Percentiles rank a stretch among this genome's conserved stretches.
Evolutionary conservation across 2,888 invertebrate species (phyloP).

Genomic region (Cecidostiba fungosa): DNA sequence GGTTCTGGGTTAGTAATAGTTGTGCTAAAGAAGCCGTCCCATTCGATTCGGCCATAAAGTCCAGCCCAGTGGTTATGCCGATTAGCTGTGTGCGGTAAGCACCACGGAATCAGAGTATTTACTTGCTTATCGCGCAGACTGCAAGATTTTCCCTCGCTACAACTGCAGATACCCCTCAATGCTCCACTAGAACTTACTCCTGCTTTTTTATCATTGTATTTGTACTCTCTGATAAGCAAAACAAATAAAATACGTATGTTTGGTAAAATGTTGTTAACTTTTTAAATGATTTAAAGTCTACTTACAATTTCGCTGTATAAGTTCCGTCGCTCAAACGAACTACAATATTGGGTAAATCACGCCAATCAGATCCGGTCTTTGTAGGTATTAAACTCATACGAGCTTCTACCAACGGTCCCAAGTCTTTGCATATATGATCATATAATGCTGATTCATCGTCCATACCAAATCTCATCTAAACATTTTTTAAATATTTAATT

Average conservation of each 20-base stretch:
- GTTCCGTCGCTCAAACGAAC: constrained; percentile 87
- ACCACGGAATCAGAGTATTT: constrained; percentile 94
- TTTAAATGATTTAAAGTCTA: constrained; percentile 39
- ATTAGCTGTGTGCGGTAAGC: constrained; percentile 92
- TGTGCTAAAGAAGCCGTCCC: constrained; percentile 93
- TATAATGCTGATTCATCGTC: constrained; percentile 82
- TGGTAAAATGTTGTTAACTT: constrained; percentile 21
- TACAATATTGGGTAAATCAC: constrained; percentile 90
- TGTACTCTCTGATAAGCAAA: constrained; percentile 79
- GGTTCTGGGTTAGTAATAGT: constrained; percentile 94
- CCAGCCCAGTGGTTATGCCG: constrained; percentile 94
- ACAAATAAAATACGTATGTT: no score
- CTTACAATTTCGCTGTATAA: constrained; percentile 83
- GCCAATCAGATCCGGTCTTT: constrained; percentile 90
- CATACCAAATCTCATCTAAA: constrained; percentile 83
- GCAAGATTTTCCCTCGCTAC: constrained; percentile 85
- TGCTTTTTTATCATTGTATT: constrained; percentile 82
- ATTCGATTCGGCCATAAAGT: constrained; percentile 89
- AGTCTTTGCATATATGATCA: constrained; percentile 92
- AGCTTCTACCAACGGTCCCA: constrained; percentile 90
- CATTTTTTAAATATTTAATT: not conserved
- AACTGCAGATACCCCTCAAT: constrained; percentile 88
- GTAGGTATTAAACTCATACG: constrained; percentile 89
- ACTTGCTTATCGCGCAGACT: constrained; percentile 88
- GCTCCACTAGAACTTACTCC: constrained; percentile 81